phyloP scores from a whole-genome alignment of 2,888 invertebrate species.

The Ophraella communa region DNA sequence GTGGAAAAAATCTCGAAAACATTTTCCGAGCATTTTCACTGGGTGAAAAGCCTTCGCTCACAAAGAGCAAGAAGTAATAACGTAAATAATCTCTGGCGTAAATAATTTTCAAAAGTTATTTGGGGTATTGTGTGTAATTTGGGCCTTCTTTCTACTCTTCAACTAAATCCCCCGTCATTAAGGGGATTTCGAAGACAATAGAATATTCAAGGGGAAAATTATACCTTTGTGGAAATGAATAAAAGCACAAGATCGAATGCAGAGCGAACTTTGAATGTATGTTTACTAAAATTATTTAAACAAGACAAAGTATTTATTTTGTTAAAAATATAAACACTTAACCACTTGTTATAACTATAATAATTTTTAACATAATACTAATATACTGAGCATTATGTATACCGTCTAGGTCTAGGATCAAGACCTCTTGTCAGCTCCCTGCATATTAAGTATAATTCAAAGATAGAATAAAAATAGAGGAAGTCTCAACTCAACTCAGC shows the following conservation, averaged over 20 bases:
- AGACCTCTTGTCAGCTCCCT: too few species aligned
- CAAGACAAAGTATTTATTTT: background rate
- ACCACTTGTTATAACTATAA: too few species aligned
- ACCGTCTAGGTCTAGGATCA: too few species aligned
- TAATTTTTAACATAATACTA: too few species aligned
- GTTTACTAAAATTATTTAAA: background rate
- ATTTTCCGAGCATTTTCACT: conserved; percentile 27
- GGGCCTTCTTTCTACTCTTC: conserved; percentile 32
- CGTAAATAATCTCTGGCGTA: conserved; percentile 45
- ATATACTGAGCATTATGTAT: too few species aligned
- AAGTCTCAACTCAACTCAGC: too few species aligned
- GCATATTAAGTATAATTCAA: too few species aligned
- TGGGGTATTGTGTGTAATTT: conserved; percentile 46
- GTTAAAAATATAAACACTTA: too few species aligned
- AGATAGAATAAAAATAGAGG: too few species aligned
- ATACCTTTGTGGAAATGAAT: conserved; percentile 44
- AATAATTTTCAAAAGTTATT: conserved; percentile 48
- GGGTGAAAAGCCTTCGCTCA: conserved; percentile 22
- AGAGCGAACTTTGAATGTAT: background rate
- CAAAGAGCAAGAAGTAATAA: conserved; percentile 33
- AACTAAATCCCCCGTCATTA: conserved; percentile 48
- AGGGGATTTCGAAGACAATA: conserved; percentile 57
- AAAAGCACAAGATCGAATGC: background rate
- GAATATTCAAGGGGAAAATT: conserved; percentile 57
- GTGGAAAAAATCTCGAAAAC: conserved; percentile 26